phyloP scores from a whole-genome alignment of 2,888 invertebrate species.

The Scotopteryx bipunctaria region DNA sequence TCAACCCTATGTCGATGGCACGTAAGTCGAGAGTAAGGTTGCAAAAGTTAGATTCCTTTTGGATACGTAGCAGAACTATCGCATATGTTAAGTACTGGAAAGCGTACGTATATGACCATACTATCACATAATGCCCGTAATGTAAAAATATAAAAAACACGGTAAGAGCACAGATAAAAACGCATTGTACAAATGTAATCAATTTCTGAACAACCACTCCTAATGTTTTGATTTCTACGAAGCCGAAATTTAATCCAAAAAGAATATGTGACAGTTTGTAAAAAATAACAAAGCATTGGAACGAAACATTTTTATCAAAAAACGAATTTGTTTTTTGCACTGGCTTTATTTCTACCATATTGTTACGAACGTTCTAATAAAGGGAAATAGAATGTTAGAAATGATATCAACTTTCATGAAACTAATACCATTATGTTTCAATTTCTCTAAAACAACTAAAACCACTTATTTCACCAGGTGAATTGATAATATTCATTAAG shows the following conservation, averaged over 20 bases:
- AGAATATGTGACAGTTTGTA: background rate
- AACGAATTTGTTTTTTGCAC: slow-evolving; percentile 3
- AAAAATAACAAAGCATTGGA: background rate
- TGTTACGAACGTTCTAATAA: background rate
- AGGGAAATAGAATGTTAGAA: background rate
- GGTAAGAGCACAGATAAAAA: background rate
- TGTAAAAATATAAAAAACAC: background rate
- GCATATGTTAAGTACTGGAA: background rate
- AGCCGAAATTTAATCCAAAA: slow-evolving; percentile 10
- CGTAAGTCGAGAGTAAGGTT: slow-evolving; percentile 6
- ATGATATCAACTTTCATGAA: background rate
- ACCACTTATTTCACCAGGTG: too few species aligned
- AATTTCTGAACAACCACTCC: background rate
- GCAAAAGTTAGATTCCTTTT: background rate
- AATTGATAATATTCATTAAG: too few species aligned
- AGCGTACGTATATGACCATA: background rate
- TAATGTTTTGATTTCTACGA: background rate
- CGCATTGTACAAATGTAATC: background rate
- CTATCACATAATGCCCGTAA: background rate
- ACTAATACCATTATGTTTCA: slow-evolving; percentile 1
- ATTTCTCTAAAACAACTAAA: too few species aligned
- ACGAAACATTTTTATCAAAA: background rate
- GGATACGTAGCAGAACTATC: background rate
- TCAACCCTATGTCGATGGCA: slow-evolving; percentile 5
- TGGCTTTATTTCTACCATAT: background rate